These are phyloP conservation scores for Rhogogaster chlorosoma DNA, from an alignment of 2,888 invertebrate species.

Conservation along the genomic window DNA sequence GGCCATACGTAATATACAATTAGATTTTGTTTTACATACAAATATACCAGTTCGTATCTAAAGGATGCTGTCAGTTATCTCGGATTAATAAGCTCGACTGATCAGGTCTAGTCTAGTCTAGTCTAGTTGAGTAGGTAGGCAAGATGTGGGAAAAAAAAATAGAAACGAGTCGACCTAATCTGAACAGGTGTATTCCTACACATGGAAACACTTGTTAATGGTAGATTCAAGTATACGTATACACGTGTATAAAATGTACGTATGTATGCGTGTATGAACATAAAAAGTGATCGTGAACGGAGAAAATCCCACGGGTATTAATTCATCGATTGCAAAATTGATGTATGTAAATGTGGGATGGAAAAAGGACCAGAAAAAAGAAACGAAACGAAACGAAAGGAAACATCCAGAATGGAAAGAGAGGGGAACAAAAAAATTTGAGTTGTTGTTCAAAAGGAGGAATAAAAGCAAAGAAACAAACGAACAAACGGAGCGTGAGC, in stretches of 20 bases:
- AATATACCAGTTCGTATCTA: not conserved
- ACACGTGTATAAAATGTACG: not conserved
- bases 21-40: not conserved
- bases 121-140: not conserved
- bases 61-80: constrained; percentile 62
- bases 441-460: too few species aligned
- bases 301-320: constrained; percentile 15
- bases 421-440: not conserved
- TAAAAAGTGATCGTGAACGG: not conserved
- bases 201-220: not conserved
- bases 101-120: not conserved
- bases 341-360: not conserved
- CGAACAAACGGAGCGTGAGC: not conserved
- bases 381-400: not conserved
- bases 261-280: not conserved
- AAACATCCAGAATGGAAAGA: not conserved
- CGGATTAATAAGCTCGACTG: not conserved
- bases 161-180: not conserved
- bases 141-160: not conserved
- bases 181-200: not conserved
- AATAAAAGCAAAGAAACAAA: not conserved
- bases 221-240: not conserved
- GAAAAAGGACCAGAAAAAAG: not conserved
- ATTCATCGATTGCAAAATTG: constrained; percentile 11
- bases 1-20: not conserved